Evolutionary conservation across 2,113 vertebrate genomes (phyloP).

Genomic region (Gnathonemus longibarbis): DNA sequence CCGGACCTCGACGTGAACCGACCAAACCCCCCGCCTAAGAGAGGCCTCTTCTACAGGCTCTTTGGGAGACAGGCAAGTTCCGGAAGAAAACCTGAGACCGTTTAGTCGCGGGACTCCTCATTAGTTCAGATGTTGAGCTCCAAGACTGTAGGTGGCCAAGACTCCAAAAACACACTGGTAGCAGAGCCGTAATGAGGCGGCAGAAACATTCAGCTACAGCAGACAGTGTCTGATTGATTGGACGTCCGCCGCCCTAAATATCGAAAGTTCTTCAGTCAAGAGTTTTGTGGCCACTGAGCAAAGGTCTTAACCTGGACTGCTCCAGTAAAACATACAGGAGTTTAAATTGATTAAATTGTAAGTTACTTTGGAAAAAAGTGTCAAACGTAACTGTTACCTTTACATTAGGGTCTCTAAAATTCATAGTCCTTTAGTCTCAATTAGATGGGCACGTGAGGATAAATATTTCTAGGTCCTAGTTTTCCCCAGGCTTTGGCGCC

Average conservation of each 20-base stretch:
- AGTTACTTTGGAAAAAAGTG: neutral
- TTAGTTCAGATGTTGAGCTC: neutral
- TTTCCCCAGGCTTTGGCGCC: neutral
- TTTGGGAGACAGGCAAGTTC: slow-evolving; percentile 79
- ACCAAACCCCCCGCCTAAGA: slow-evolving; percentile 63
- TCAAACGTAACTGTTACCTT: neutral
- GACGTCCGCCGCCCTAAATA: neutral
- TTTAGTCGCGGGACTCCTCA: neutral
- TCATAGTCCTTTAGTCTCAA: neutral
- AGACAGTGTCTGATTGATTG: neutral
- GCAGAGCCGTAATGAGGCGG: neutral
- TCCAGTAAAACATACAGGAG: neutral
- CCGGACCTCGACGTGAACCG: slow-evolving; percentile 57
- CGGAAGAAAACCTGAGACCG: slow-evolving; percentile 10
- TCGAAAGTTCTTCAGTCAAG: neutral
- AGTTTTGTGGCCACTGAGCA: neutral
- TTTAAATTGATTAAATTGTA: neutral
- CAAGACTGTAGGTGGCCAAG: neutral
- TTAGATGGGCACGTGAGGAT: neutral
- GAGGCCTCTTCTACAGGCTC: slow-evolving; percentile 76
- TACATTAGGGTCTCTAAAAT: neutral
- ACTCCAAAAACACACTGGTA: neutral
- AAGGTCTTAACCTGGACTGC: neutral
- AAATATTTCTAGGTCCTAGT: neutral
- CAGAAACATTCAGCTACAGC: neutral